Evolutionary conservation across 2,888 invertebrate species (phyloP), one percentile per base, ranked within the genome.

Genomic region (Dasysyrphus albostriatus): DNA sequence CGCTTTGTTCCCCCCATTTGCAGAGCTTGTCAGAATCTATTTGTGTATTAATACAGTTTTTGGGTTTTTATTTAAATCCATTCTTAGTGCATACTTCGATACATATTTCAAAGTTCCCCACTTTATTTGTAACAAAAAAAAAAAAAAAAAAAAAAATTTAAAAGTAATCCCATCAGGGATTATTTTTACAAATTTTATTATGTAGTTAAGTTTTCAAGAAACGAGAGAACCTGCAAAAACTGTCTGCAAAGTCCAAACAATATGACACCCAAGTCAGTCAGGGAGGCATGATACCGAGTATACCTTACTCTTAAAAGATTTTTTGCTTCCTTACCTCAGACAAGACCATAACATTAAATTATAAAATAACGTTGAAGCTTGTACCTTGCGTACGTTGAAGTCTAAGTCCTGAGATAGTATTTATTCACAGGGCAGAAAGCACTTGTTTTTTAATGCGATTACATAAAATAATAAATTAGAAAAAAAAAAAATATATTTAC

Each of bases 371-470:
- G 1, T 3, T 29, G 29, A 0, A 14, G 12, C 12, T 54, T 12
- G 5, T 51, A 0, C 24, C 5, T 24, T 51, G 10, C 24, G 14
- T 2, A 12, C 19, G 7, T 16, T 49, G 10, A 49, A 51, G 24
- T 24, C 12, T 24, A 10, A 24, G 5, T 51, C 3, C 5, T 51
- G 5, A 29, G 12, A 54, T 29, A 14, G 2, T 12, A 54, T 24
- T 24, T 54, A 29, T n/a, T 3, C 7, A 14, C 5, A 7, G 14
- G 0, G 14, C 8, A 32, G 3, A n/a, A n/a, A 14, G 8, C 7
- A 54, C 51, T 54, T 47, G 29, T 24, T 14, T 54, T 29, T 24
- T 54, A 54, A 54, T 54, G 29, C 51, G 51, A 54, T 54, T 54
- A 54, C 51, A 32, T 54, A 1, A 54, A 54, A 32, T 32, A 54